Conservation (phyloP, 2,797 vertebrate species). For the Sciurus carolinensis region DNA sequence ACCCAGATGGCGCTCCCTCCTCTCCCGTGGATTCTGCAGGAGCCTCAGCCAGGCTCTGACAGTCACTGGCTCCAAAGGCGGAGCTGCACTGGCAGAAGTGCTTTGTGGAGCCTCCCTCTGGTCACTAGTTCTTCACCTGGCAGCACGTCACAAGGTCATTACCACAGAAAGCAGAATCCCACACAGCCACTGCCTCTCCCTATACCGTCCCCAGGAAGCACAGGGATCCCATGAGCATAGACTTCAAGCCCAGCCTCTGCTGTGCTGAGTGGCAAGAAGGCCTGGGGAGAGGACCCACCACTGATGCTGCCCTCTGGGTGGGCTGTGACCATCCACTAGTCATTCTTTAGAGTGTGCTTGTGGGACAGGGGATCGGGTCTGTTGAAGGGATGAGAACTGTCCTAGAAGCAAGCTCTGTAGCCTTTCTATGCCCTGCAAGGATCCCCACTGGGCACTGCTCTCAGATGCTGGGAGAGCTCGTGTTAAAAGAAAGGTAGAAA, state of each 20-base stretch:
- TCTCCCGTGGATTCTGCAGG: background rate
- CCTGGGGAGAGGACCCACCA: background rate
- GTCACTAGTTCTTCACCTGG: conserved; percentile 86
- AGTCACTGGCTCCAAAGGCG: conserved; percentile 10
- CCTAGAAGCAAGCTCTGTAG: background rate
- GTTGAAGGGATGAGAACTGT: background rate
- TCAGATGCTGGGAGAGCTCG: background rate
- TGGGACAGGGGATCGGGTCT: background rate
- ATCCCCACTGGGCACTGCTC: background rate
- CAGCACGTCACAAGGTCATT: conserved; percentile 88
- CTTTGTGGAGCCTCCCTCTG: conserved; percentile 81
- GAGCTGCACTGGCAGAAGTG: background rate
- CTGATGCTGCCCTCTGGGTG: background rate
- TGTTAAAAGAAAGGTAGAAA: conserved; percentile 16
- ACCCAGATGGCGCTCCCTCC: background rate
- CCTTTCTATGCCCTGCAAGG: background rate
- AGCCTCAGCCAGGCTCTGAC: conserved; percentile 17
- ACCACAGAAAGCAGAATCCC: conserved; percentile 84
- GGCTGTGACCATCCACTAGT: conserved; percentile 65
- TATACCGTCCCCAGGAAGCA: conserved; percentile 79
- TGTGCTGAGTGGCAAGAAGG: conserved; percentile 46
- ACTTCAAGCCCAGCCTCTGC: conserved; percentile 30
- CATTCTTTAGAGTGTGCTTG: conserved; percentile 55
- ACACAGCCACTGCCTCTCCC: conserved; percentile 81
- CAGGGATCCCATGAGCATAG: conserved; percentile 43